Percentiles rank a stretch among this genome's conserved stretches.
phyloP scores from a whole-genome alignment of 1,140 invertebrate species.

The Physella acuta region DNA sequence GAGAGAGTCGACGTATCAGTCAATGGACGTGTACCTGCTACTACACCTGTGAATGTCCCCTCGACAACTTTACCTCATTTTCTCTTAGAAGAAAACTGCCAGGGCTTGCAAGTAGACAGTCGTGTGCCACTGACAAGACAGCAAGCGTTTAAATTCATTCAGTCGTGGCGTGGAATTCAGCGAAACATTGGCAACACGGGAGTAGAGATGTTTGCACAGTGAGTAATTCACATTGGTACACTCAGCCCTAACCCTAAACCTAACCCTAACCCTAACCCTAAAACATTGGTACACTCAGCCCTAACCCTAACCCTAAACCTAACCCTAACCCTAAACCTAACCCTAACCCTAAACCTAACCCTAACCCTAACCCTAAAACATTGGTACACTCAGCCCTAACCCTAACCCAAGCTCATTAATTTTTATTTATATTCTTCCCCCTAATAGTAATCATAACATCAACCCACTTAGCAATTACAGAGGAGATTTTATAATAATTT shows the following conservation, averaged over 20 bases:
- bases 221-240: too few relatives aligned
- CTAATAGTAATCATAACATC: too few relatives aligned
- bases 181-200: constrained; percentile 44
- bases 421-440: too few relatives aligned
- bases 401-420: too few relatives aligned
- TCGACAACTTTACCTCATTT: background rate
- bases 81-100: background rate
- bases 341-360: too few relatives aligned
- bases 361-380: too few relatives aligned
- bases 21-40: background rate
- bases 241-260: background rate
- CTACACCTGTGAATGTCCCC: background rate
- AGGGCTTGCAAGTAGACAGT: background rate
- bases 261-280: background rate
- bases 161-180: constrained; percentile 51
- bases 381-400: too few relatives aligned
- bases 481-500: too few relatives aligned
- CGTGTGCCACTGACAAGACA: background rate
- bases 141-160: constrained; percentile 37
- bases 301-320: too few relatives aligned
- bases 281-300: too few relatives aligned
- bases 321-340: too few relatives aligned
- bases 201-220: constrained; percentile 48
- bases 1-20: background rate
- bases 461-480: too few relatives aligned